These are phyloP conservation scores for Rhabdomys pumilio DNA, from an alignment of 2,797 vertebrate genomes.

Conservation along the genomic window DNA sequence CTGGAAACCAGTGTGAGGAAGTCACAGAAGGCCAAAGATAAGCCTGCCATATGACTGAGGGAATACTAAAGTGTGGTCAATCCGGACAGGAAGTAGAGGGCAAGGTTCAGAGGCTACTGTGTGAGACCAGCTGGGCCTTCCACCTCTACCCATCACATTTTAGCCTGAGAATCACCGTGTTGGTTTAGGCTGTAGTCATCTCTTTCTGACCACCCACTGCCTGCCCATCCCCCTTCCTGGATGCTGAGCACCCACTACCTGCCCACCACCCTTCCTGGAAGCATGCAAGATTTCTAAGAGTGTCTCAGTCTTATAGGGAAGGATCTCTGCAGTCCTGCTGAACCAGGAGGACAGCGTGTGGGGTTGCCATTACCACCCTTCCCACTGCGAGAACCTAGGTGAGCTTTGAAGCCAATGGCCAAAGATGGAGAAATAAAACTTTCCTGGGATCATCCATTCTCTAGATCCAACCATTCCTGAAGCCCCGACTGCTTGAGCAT, in stretches of 20 bases:
- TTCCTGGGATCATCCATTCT: neutral
- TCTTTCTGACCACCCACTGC: neutral
- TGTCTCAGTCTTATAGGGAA: neutral
- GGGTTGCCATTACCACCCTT: neutral
- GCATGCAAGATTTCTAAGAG: neutral
- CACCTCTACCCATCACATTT: neutral
- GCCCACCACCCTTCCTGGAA: neutral
- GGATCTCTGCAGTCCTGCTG: neutral
- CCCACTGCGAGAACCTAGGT: neutral
- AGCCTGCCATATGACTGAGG: neutral
- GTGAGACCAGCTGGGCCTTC: neutral
- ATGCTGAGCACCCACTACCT: neutral
- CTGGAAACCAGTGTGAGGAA: neutral
- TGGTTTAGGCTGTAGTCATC: neutral
- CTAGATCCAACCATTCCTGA: constrained; percentile 33
- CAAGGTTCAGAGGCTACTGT: neutral
- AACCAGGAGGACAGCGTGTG: neutral
- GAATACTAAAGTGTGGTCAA: neutral
- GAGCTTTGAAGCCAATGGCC: neutral
- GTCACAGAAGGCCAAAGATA: neutral
- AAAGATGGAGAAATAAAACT: neutral
- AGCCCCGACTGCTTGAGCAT: neutral
- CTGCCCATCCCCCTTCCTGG: too few relatives aligned
- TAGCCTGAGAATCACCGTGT: neutral
- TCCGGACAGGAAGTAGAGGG: neutral